phyloP scores from a whole-genome alignment of 2,113 vertebrate species.

The Spheniscus mendiculus region DNA sequence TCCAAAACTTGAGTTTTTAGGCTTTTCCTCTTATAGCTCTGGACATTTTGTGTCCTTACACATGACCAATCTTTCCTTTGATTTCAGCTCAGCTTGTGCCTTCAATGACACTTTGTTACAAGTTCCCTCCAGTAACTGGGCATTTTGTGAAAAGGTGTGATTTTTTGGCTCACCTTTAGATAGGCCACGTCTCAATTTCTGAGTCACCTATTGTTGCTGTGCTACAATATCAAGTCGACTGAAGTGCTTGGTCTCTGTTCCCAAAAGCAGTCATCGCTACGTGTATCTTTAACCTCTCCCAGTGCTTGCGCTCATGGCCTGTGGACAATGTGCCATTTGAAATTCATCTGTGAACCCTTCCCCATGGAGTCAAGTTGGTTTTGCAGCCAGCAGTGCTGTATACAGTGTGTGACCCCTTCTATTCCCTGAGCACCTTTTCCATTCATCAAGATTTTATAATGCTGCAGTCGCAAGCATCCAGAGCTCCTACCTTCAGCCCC shows the following conservation, averaged over 20 bases:
- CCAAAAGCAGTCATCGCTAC: background rate
- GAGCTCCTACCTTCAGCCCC: slow-evolving; percentile 85
- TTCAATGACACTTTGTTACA: background rate
- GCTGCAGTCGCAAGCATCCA: background rate
- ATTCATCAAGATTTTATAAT: no score
- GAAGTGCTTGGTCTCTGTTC: background rate
- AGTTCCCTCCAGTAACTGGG: background rate
- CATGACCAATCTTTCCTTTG: background rate
- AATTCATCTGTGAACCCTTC: background rate
- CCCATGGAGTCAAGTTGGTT: background rate
- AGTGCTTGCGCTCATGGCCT: background rate
- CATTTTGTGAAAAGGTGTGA: background rate
- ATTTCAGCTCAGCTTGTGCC: background rate
- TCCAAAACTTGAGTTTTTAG: background rate
- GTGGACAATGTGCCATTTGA: background rate
- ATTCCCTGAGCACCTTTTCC: background rate
- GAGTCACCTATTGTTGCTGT: background rate
- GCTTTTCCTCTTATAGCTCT: background rate
- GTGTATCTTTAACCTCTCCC: background rate
- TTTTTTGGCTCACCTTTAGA: background rate
- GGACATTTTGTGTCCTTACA: background rate
- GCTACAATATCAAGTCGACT: background rate
- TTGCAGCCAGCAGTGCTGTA: background rate
- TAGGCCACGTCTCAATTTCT: background rate
- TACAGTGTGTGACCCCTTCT: background rate